Evolutionary conservation across 2,888 invertebrate species (phyloP), one percentile per base, ranked within the genome.

Genomic region (Apantesis nais): DNA sequence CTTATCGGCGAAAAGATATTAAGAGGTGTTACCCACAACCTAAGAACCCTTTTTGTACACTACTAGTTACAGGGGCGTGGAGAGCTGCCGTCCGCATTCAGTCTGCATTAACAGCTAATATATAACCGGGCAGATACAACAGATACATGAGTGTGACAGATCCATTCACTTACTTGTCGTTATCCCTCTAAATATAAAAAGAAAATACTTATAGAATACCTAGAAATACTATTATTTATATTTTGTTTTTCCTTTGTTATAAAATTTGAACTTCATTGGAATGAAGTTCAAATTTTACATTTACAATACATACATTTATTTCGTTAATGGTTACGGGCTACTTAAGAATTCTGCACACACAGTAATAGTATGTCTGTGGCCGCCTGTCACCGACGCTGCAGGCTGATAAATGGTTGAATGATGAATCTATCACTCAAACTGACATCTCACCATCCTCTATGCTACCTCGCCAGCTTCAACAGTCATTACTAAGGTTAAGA

Each of bases 401-500:
- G 78, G 77, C 77, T 86, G 82, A 85, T 82, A 79, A 86, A 85
- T 85, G 77, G 82, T 79, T 74, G 82, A 78, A 78, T 72, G 80
- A 75, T 71, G 81, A 77, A 84, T 84, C 83, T 81, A 85, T 86
- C 87, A 84, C 78, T 78, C 80, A 78, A 81, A 80, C 79, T 76
- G 78, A 75, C 78, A 78, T 78, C 76, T 76, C 63, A 69, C 79
- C 79, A 76, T 76, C 80, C 81, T 79, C 76, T 79, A 79, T 79
- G 77, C 83, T 75, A 74, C 80, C 83, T 78, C 81, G 74, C 75
- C 76, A 75, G 78, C 79, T 78, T 79, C 70, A 76, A 65, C 78
- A 75, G 82, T 82, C 80, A 78, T 80, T 81, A 78, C 83, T 76
- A 85, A 86, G 88, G 85, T 87, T 89, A 90, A 89, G 89, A 90